These are phyloP conservation scores for Oithona nana DNA, from an alignment of 2,888 invertebrate species.

Conservation along the genomic window DNA sequence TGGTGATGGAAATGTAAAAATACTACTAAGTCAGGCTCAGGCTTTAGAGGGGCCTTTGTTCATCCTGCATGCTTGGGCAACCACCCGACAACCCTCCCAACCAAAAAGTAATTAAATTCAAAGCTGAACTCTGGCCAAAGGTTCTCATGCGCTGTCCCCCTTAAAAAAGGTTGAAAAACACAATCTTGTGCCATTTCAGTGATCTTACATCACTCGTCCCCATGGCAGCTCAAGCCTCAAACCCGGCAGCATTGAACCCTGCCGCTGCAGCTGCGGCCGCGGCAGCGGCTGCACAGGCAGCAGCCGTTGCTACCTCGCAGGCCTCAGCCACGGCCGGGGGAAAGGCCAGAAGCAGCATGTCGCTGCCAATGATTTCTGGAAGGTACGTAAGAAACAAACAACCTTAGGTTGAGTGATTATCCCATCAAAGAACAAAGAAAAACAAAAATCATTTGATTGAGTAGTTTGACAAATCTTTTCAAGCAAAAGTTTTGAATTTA, in stretches of 20 bases:
- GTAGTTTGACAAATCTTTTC: no score
- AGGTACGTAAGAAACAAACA: slow-evolving; percentile 16
- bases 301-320: slow-evolving; percentile 43
- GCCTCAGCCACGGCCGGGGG: slow-evolving; percentile 28
- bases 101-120: no score
- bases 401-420: no score
- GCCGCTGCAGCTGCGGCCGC: slow-evolving; percentile 38
- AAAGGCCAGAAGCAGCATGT: slow-evolving; percentile 17
- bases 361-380: slow-evolving; percentile 17
- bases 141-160: no score
- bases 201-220: slow-evolving; percentile 1
- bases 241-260: background rate
- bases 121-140: background rate
- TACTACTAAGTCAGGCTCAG: no score
- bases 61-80: no score
- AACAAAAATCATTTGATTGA: no score
- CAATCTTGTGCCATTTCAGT: background rate
- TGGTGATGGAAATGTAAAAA: no score
- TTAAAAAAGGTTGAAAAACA: background rate
- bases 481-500: no score
- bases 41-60: no score
- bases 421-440: no score
- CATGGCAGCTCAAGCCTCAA: background rate
- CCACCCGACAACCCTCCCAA: no score
- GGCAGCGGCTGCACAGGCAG: slow-evolving; percentile 44